phyloP scores from a whole-genome alignment of 2,888 invertebrate genomes.

The Mamestra brassicae region DNA sequence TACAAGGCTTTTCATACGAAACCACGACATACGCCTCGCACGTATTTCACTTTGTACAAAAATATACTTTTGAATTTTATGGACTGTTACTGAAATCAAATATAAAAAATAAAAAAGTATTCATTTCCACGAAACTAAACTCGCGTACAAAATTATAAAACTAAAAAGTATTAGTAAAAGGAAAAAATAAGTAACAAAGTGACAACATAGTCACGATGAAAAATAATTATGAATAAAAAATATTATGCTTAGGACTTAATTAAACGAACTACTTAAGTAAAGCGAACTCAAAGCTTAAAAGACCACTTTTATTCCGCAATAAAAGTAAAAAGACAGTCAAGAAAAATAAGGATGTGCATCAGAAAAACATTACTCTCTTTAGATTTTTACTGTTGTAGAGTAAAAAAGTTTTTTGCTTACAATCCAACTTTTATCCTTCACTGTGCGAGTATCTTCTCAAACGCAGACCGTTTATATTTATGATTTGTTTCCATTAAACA shows the following conservation, averaged over 20 bases:
- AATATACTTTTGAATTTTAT: constrained; percentile 21
- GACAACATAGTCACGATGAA: neutral
- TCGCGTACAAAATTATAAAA: too few species aligned
- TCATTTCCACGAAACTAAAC: too few species aligned
- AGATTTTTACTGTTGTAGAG: constrained; percentile 42
- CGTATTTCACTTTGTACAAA: constrained; percentile 33
- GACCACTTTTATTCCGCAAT: constrained; percentile 14
- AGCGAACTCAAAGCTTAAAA: constrained; percentile 15
- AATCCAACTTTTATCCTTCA: constrained; percentile 62
- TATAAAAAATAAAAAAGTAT: neutral
- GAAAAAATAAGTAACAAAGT: neutral
- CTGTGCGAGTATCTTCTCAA: constrained; percentile 61
- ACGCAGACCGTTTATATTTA: constrained; percentile 63
- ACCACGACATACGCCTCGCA: constrained; percentile 24
- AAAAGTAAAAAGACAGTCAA: constrained; percentile 37
- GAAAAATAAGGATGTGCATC: constrained; percentile 43
- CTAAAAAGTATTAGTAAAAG: neutral
- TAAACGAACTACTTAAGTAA: constrained; percentile 23
- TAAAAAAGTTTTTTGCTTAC: constrained; percentile 60
- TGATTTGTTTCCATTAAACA: constrained; percentile 65
- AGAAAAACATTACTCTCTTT: constrained; percentile 57
- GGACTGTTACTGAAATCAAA: neutral
- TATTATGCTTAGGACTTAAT: constrained; percentile 23
- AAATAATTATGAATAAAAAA: constrained; percentile 15
- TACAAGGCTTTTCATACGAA: constrained; percentile 55